phyloP scores from a whole-genome alignment of 2,888 invertebrate species.

The Uropetala carovei region DNA sequence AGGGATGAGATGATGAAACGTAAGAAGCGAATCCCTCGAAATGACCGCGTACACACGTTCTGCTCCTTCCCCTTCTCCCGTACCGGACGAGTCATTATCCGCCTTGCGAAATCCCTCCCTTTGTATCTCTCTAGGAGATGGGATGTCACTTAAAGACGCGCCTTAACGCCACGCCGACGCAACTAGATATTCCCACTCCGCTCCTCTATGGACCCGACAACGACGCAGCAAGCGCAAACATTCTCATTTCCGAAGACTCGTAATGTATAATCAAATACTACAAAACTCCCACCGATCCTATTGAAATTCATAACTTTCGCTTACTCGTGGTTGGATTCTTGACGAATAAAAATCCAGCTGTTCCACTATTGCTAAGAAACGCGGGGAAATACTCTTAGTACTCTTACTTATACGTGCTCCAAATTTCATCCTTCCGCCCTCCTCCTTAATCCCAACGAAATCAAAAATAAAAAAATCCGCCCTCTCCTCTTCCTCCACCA shows the following conservation, averaged over 20 bases:
- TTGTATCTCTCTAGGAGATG: slow-evolving; percentile 22
- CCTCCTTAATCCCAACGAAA: not conserved
- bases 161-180: not conserved
- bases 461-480: not conserved
- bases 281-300: too few species aligned
- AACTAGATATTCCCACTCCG: not conserved
- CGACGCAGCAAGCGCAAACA: not conserved
- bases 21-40: not conserved
- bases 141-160: slow-evolving; percentile 28
- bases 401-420: too few species aligned
- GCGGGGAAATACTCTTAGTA: too few species aligned
- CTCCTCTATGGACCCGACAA: not conserved
- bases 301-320: too few species aligned
- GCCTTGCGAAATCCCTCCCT: not conserved
- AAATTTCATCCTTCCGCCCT: not conserved
- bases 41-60: slow-evolving; percentile 13
- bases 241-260: not conserved
- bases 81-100: not conserved
- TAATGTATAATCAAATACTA: too few species aligned
- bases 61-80: not conserved
- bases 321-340: too few species aligned
- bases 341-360: not conserved
- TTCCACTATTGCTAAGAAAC: too few species aligned
- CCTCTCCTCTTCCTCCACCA: not conserved
- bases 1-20: not conserved